Conservation (phyloP, 2,888 invertebrate species). For the Leptopterna dolabrata region DNA sequence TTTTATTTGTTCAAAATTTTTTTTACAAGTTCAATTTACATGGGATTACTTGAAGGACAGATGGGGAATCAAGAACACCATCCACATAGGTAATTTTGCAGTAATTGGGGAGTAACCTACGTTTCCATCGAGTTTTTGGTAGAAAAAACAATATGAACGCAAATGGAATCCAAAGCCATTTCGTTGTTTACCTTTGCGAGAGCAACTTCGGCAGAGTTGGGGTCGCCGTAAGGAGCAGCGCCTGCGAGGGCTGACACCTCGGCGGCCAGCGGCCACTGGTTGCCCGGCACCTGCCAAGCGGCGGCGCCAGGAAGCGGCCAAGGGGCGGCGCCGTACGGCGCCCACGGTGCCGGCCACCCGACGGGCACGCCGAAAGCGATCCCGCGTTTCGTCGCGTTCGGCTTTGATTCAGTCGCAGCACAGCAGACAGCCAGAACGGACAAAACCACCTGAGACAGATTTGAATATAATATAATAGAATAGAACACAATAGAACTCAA, state of each 20-base stretch:
- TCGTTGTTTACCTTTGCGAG: slow-evolving; percentile 28
- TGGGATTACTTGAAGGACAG: too few species aligned
- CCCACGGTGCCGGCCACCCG: slow-evolving; percentile 9
- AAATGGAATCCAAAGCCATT: too few species aligned
- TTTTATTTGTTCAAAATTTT: too few species aligned
- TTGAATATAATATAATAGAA: too few species aligned
- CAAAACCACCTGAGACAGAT: neutral
- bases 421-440: neutral
- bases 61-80: too few species aligned
- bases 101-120: too few species aligned
- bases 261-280: slow-evolving; percentile 32
- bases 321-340: neutral
- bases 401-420: slow-evolving; percentile 26
- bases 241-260: slow-evolving; percentile 3
- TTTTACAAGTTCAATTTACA: too few species aligned
- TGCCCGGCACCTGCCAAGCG: neutral
- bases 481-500: too few species aligned
- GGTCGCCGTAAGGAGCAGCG: slow-evolving; percentile 4
- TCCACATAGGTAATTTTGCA: too few species aligned
- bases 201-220: neutral
- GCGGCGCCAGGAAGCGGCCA: neutral
- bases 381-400: slow-evolving; percentile 50
- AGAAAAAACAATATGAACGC: too few species aligned
- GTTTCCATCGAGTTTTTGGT: too few species aligned
- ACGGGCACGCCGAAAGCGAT: slow-evolving; percentile 35